A percentile compares a stretch with the other conserved stretches of the same genome.
These are phyloP conservation scores for Aphaenogaster floridana DNA, from an alignment of 1,140 invertebrate genomes.

Conservation along the genomic window DNA sequence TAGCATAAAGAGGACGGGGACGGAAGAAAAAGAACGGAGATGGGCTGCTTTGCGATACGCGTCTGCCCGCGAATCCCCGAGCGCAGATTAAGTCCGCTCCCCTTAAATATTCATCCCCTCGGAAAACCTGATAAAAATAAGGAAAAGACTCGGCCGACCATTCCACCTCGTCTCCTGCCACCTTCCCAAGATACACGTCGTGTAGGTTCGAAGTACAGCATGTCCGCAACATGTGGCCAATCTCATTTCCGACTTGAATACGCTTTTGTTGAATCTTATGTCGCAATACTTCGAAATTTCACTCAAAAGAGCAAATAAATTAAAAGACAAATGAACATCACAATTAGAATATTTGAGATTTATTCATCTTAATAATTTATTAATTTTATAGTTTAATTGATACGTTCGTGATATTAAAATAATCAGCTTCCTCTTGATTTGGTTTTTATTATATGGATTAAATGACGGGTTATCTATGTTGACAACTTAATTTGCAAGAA, in stretches of 20 bases:
- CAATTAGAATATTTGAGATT: neutral
- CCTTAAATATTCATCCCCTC: conserved; percentile 85
- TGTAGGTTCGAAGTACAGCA: conserved; percentile 47
- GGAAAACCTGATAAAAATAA: conserved; percentile 85
- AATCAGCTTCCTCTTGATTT: neutral
- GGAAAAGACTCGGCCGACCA: conserved; percentile 71
- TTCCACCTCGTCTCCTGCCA: conserved; percentile 37
- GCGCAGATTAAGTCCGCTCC: conserved; percentile 84
- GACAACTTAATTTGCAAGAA: neutral
- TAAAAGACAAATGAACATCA: neutral
- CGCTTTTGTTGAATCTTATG: neutral
- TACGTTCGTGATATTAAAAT: neutral
- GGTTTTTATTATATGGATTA: neutral
- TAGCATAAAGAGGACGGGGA: conserved; percentile 66
- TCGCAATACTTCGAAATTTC: neutral
- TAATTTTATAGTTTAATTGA: neutral
- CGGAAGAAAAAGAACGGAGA: conserved; percentile 61
- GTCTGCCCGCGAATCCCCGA: conserved; percentile 82
- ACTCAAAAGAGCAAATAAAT: neutral
- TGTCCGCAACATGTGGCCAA: conserved; percentile 71
- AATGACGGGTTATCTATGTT: neutral
- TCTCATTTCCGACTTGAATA: conserved; percentile 37
- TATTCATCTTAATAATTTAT: neutral
- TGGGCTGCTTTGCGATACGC: conserved; percentile 82
- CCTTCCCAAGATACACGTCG: conserved; percentile 63